Conservation (phyloP, 2,113 vertebrate species). For the Gorsachius goisagi region DNA sequence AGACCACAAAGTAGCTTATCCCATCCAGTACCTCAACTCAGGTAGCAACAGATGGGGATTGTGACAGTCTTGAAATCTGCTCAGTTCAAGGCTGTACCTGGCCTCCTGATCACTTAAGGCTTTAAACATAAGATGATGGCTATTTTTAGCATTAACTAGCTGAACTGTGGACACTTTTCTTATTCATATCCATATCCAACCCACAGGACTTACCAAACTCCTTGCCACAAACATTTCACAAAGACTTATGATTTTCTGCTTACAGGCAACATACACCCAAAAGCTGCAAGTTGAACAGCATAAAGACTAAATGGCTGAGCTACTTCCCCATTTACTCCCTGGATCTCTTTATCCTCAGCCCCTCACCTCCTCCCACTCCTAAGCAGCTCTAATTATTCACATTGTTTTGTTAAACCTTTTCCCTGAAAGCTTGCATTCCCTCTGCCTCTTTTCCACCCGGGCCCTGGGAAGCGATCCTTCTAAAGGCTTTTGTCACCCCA, state of each 20-base stretch:
- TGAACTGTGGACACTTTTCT: background rate
- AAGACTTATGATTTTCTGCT: background rate
- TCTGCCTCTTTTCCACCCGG: background rate
- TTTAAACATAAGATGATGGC: background rate
- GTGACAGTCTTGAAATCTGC: background rate
- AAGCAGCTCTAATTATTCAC: constrained; percentile 53
- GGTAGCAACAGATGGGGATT: constrained; percentile 35
- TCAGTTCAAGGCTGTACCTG: background rate
- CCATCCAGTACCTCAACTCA: background rate
- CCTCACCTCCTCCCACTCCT: constrained; percentile 41
- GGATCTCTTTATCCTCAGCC: constrained; percentile 3
- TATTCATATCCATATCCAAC: background rate
- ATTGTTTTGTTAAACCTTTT: constrained; percentile 45
- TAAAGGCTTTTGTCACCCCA: constrained; percentile 55
- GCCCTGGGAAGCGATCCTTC: background rate
- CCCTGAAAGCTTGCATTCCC: constrained; percentile 19
- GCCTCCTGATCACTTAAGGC: background rate
- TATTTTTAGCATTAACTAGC: constrained; percentile 12
- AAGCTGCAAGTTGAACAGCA: background rate
- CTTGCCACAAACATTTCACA: background rate
- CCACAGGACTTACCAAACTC: background rate
- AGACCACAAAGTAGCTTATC: constrained; percentile 6
- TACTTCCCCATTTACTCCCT: background rate
- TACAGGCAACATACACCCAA: background rate
- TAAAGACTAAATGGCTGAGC: background rate